phyloP scores from a whole-genome alignment of 2,797 vertebrate genomes.

The Orestias chungarensis region DNA sequence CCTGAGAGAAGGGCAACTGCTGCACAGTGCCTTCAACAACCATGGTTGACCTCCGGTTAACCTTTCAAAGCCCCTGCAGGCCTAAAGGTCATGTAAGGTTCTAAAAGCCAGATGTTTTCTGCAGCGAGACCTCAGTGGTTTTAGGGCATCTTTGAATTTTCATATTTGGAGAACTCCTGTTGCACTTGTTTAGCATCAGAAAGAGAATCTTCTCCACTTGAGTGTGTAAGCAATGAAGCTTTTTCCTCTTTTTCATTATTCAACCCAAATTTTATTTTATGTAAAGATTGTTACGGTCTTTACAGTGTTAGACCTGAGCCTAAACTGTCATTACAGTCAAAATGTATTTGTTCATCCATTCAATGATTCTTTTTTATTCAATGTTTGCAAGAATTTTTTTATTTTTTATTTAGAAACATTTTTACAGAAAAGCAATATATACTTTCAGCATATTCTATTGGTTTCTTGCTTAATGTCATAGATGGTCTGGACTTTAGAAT shows the following conservation, averaged over 20 bases:
- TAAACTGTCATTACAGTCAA: background rate
- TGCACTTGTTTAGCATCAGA: background rate
- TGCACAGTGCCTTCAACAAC: conserved; percentile 82
- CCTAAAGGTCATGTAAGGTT: conserved; percentile 8
- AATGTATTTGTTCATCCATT: background rate
- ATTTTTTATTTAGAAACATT: background rate
- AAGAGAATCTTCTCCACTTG: background rate
- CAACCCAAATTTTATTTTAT: background rate
- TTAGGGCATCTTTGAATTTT: conserved; percentile 13
- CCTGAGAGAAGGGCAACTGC: conserved; percentile 82
- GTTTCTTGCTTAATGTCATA: background rate
- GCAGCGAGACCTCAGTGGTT: background rate
- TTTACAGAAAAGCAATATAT: background rate
- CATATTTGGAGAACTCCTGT: conserved; percentile 15
- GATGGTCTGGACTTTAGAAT: background rate
- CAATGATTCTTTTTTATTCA: background rate
- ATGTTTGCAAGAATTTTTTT: background rate
- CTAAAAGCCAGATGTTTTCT: conserved; percentile 28
- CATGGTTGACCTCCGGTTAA: conserved; percentile 76
- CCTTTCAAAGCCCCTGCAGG: background rate
- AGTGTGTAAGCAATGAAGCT: conserved; percentile 17
- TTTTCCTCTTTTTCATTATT: background rate
- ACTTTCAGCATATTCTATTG: too few species aligned
- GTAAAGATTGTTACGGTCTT: background rate
- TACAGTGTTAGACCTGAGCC: background rate